A percentile compares a stretch with the other conserved stretches of the same genome.
Evolutionary conservation across 2,888 invertebrate species (phyloP).

Genomic region (Nemurella pictetii): DNA sequence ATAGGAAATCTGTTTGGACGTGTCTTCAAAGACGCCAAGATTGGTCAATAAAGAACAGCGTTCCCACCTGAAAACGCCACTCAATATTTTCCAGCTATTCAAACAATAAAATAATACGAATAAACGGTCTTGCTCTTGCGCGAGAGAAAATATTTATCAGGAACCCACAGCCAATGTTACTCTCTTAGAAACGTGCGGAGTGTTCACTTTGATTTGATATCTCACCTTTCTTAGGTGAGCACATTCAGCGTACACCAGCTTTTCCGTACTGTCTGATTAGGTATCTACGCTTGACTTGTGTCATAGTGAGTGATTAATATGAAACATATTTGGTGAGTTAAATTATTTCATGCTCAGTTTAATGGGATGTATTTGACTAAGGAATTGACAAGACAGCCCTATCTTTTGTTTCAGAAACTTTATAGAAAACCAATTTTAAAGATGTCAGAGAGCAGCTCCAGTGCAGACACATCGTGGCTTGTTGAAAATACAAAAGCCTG

Average conservation of each 20-base stretch:
- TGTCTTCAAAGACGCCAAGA: not conserved
- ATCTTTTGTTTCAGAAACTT: not conserved
- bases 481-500: not conserved
- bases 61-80: not conserved
- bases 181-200: not conserved
- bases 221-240: not conserved
- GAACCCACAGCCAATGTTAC: not conserved
- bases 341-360: not conserved
- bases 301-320: not conserved
- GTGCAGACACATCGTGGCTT: not conserved
- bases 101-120: not conserved
- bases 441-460: not conserved
- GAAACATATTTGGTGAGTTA: not conserved
- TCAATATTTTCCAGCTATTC: not conserved
- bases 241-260: no score
- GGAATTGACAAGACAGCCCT: not conserved
- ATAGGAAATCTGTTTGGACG: not conserved
- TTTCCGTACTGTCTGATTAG: not conserved
- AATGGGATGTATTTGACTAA: not conserved
- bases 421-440: not conserved
- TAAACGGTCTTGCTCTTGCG: not conserved
- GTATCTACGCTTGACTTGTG: not conserved
- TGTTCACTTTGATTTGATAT: not conserved
- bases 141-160: not conserved
- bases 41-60: not conserved